A percentile compares a stretch with the other conserved stretches of the same genome.
phyloP scores from a whole-genome alignment of 2,113 vertebrate genomes.

The Protomyctophum bolini region DNA sequence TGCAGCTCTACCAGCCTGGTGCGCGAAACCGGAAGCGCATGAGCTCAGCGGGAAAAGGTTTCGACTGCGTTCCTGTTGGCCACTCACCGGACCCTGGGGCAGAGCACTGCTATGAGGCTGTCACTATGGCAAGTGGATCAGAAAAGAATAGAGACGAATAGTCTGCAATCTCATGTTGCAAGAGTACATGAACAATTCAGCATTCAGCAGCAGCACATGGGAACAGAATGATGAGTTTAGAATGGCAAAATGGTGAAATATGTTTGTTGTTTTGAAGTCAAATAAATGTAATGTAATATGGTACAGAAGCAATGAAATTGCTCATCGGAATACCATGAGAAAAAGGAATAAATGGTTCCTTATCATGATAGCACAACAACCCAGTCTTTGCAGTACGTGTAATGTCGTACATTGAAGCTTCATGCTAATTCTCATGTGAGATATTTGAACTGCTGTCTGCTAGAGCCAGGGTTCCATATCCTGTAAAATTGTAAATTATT shows the following conservation, averaged over 20 bases:
- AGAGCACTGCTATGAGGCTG: constrained; percentile 80
- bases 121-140: constrained; percentile 70
- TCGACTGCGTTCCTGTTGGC: constrained; percentile 71
- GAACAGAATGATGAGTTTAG: constrained; percentile 9
- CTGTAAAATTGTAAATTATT: not conserved
- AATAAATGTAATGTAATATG: not conserved
- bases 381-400: not conserved
- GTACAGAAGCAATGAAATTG: too few species aligned
- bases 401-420: constrained; percentile 6
- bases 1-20: constrained; percentile 93
- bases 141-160: constrained; percentile 83
- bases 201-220: not conserved
- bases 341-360: not conserved
- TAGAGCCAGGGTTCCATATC: not conserved
- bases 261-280: constrained; percentile 11
- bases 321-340: not conserved
- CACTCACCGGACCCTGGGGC: constrained; percentile 75
- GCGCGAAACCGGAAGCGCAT: constrained; percentile 82
- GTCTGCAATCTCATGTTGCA: constrained; percentile 21
- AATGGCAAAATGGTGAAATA: not conserved
- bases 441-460: not conserved
- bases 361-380: constrained; percentile 29
- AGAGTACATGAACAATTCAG: not conserved
- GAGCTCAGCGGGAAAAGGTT: constrained; percentile 82
- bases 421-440: not conserved